phyloP scores from a whole-genome alignment of 2,888 invertebrate genomes.

The Xiphydria camelus region DNA sequence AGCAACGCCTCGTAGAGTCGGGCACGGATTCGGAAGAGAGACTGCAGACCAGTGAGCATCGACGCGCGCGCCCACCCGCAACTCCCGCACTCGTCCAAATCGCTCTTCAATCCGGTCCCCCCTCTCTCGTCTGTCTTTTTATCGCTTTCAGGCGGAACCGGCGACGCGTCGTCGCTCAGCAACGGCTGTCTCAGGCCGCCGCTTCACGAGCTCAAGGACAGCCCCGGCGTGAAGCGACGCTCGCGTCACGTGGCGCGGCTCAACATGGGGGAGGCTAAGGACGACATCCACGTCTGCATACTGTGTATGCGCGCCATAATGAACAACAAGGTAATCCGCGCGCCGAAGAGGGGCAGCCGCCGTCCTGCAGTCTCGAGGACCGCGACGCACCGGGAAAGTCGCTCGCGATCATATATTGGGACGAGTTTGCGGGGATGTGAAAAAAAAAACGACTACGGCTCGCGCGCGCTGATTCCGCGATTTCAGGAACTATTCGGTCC shows the following conservation, averaged over 20 bases:
- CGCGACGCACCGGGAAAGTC: no score
- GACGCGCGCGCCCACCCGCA: no score
- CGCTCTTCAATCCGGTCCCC: no score
- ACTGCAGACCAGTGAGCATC: slow-evolving; percentile 60
- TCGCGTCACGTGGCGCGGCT: slow-evolving; percentile 84
- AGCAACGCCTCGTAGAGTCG: slow-evolving; percentile 79
- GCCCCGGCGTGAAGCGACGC: slow-evolving; percentile 73
- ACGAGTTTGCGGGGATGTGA: no score
- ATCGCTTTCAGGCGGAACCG: slow-evolving; percentile 32
- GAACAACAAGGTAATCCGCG: slow-evolving; percentile 88
- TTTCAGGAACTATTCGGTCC: no score
- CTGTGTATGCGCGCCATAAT: slow-evolving; percentile 99
- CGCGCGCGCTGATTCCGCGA: no score
- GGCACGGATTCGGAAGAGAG: slow-evolving; percentile 78
- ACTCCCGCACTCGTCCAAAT: no score
- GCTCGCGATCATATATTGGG: no score
- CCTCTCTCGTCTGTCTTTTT: no score
- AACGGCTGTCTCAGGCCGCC: slow-evolving; percentile 60
- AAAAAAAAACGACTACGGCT: no score
- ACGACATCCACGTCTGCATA: slow-evolving; percentile 99
- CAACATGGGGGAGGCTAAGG: slow-evolving; percentile 94
- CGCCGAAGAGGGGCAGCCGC: no score
- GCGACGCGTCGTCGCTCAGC: slow-evolving; percentile 48
- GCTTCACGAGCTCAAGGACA: slow-evolving; percentile 66
- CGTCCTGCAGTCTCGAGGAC: no score